Evolutionary conservation across 1,140 invertebrate genomes (phyloP).

Genomic region (Drosophila malerkotliana): DNA sequence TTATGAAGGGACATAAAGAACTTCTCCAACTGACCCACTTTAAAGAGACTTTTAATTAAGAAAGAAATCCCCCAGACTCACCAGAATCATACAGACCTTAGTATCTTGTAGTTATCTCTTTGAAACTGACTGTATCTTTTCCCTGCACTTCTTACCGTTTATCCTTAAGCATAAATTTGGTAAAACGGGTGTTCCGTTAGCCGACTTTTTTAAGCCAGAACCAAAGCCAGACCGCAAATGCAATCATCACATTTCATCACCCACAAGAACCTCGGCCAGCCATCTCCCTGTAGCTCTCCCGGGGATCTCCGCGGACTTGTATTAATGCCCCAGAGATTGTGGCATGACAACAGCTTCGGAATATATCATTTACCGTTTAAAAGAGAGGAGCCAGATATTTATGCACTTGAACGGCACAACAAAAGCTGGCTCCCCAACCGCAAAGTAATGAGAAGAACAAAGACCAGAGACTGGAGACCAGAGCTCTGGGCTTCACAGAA

Average conservation of each 20-base stretch:
- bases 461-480: conserved; percentile 1
- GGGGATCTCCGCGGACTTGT: conserved; percentile 12
- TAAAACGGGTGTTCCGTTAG: conserved; percentile 42
- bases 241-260: conserved; percentile 72
- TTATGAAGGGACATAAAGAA: conserved; percentile 15
- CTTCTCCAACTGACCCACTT: background rate
- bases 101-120: background rate
- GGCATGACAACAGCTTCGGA: conserved; percentile 50
- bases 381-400: conserved; percentile 57
- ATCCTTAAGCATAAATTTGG: conserved; percentile 31
- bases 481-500: conserved; percentile 52
- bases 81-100: no score
- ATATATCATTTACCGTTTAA: conserved; percentile 75
- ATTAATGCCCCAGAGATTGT: conserved; percentile 70
- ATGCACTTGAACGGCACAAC: conserved; percentile 73
- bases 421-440: conserved; percentile 70
- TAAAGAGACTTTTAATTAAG: conserved; percentile 4
- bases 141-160: conserved; percentile 7
- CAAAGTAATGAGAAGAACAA: conserved; percentile 68
- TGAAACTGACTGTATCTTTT: background rate
- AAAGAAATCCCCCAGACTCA: background rate
- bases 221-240: conserved; percentile 56
- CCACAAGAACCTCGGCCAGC: conserved; percentile 46
- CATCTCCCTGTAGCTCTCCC: conserved; percentile 31
- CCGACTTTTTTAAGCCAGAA: conserved; percentile 2